These are phyloP conservation scores for Echinops telfairi DNA, from an alignment of 2,113 vertebrate genomes.

Conservation along the genomic window DNA sequence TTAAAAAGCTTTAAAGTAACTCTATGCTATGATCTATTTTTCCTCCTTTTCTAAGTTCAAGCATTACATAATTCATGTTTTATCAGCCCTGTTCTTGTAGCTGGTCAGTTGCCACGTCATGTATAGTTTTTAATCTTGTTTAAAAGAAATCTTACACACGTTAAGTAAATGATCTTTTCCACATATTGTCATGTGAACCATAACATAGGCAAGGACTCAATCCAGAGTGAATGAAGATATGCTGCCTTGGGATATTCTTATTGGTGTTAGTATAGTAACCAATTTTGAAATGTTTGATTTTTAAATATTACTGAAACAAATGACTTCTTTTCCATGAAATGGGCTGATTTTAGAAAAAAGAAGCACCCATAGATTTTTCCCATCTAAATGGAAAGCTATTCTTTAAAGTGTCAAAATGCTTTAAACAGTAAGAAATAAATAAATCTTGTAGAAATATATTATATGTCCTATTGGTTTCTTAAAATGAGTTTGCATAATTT, in stretches of 20 bases:
- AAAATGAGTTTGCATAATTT: not conserved
- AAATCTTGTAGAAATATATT: not conserved
- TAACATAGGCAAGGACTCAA: conserved; percentile 37
- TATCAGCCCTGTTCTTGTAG: conserved; percentile 74
- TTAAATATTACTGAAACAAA: conserved; percentile 29
- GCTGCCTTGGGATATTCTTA: conserved; percentile 25
- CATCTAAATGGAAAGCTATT: not conserved
- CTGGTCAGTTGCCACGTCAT: conserved; percentile 76
- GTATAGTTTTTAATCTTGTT: conserved; percentile 73
- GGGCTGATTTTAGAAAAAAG: conserved; percentile 32
- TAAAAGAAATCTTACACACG: conserved; percentile 72
- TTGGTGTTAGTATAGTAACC: conserved; percentile 51
- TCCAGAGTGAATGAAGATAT: conserved; percentile 51
- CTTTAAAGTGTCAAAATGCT: conserved; percentile 46
- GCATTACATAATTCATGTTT: conserved; percentile 79
- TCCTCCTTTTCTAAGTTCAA: conserved; percentile 74
- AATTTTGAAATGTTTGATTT: conserved; percentile 4
- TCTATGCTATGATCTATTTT: conserved; percentile 80
- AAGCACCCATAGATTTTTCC: not conserved
- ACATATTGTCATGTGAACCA: conserved; percentile 42
- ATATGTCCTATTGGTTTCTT: not conserved
- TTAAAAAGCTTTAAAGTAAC: conserved; percentile 78
- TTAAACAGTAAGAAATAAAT: not conserved
- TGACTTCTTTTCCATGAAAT: not conserved
- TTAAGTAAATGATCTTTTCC: conserved; percentile 54